Base-by-base conservation (phyloP, 2,797 vertebrate species). In the Gymnopithys bicolor region DNA sequence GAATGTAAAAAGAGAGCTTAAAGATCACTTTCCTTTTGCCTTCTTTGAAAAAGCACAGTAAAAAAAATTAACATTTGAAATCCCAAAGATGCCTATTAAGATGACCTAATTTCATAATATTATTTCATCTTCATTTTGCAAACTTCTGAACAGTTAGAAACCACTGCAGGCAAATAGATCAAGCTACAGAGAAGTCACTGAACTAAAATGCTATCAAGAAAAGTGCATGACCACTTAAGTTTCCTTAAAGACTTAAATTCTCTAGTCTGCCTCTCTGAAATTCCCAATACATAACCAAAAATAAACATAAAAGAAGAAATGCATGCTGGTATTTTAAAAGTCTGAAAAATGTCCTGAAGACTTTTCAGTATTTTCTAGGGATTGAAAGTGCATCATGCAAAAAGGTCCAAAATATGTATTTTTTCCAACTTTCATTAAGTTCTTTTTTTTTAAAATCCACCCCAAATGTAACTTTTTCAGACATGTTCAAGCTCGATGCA, bases 201-300 rank as follows among this genome's bases (percentile, higher is more conserved):
- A 87, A 83, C 46, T 73, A 87, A 85, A 90, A 64, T 1, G 8
- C 0, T 77, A 75, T 27, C 52, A 83, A 77, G 92, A 84, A 76
- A 84, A 46, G 45, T 58, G 24, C n/a, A 67, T 22, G 64, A 81
- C 46, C 49, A 1, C 69, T 55, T 69, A 45, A 92, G 78, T 92
- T 37, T 48, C 35, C 64, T 84, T 75, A 19, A 89, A 87, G 39
- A 89, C 11, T 81, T 45, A 64, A 88, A 45, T 85, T 45, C 32
- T 63, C 56, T 19, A 58, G 22, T 59, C 56, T 0, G 0, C 30
- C 43, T 71, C 39, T 64, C 19, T 55, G 35, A 75, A 95, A 85
- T 60, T 85, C 80, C 64, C 68, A 87, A 66, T 64, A 77, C 13
- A 8, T 35, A 90, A 93, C 37, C n/a, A 87, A 94, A 94, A 93